Conservation (phyloP, 2,888 invertebrate genomes). For the Lymantria monacha region DNA sequence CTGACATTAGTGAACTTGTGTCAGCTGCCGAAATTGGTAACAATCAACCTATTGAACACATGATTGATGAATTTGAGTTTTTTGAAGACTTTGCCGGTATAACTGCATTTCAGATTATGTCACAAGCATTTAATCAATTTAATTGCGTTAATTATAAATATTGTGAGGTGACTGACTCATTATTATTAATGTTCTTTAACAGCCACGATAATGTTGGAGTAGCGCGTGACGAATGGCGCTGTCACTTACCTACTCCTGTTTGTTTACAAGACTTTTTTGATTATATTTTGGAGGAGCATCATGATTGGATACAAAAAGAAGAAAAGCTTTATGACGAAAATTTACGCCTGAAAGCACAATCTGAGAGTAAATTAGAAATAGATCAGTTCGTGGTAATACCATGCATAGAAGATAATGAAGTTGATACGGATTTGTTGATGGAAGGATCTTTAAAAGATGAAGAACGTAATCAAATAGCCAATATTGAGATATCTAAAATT, state of each 20-base stretch:
- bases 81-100: slow-evolving; percentile 66
- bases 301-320: slow-evolving; percentile 71
- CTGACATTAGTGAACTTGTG: slow-evolving; percentile 69
- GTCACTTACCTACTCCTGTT: slow-evolving; percentile 72
- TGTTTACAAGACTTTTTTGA: slow-evolving; percentile 81
- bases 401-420: slow-evolving; percentile 56
- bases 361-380: slow-evolving; percentile 44
- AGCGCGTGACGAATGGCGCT: slow-evolving; percentile 67
- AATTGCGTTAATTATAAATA: slow-evolving; percentile 75
- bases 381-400: slow-evolving; percentile 44
- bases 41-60: slow-evolving; percentile 49
- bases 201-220: slow-evolving; percentile 65
- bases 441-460: slow-evolving; percentile 71
- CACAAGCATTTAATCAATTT: slow-evolving; percentile 61
- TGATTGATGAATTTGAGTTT: slow-evolving; percentile 67
- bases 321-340: slow-evolving; percentile 60
- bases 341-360: slow-evolving; percentile 38
- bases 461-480: slow-evolving; percentile 35
- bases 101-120: slow-evolving; percentile 57
- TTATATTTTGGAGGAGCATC: slow-evolving; percentile 73
- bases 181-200: slow-evolving; percentile 70
- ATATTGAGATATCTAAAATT: slow-evolving; percentile 27
- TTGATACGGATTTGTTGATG: slow-evolving; percentile 61
- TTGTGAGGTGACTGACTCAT: slow-evolving; percentile 68
- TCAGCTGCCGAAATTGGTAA: slow-evolving; percentile 67